These are phyloP conservation scores for Dicyrtoma fusca DNA, from an alignment of 2,888 invertebrate genomes.

Conservation along the genomic window DNA sequence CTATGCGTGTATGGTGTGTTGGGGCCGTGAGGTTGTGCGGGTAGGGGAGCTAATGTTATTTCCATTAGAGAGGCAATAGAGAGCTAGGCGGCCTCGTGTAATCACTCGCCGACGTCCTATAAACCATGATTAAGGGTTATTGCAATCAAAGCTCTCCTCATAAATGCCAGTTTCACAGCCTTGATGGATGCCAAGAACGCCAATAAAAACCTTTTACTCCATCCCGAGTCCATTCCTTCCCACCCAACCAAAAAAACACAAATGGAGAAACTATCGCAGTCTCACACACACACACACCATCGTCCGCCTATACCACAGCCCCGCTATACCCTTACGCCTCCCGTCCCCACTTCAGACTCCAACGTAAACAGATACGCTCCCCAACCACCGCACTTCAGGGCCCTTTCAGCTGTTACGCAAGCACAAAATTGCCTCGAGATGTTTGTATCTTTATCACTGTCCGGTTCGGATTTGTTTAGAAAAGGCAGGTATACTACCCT, in stretches of 20 bases:
- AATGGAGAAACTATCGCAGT: too few species aligned
- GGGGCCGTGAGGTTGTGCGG: slow-evolving; percentile 18
- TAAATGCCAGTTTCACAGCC: slow-evolving; percentile 39
- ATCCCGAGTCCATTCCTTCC: slow-evolving; percentile 11
- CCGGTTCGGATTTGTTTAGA: too few species aligned
- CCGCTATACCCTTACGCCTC: not conserved
- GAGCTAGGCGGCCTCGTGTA: slow-evolving; percentile 34
- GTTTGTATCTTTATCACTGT: too few species aligned
- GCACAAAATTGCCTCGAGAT: too few species aligned
- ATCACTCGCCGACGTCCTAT: slow-evolving; percentile 41
- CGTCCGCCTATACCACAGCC: not conserved
- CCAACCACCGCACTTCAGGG: too few species aligned
- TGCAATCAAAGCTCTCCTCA: slow-evolving; percentile 40
- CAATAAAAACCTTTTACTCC: slow-evolving; percentile 33
- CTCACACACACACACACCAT: not conserved
- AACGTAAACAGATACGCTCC: not conserved
- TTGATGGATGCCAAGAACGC: slow-evolving; percentile 35
- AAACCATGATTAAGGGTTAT: slow-evolving; percentile 43
- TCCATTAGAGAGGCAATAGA: slow-evolving; percentile 39
- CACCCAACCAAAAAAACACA: not conserved
- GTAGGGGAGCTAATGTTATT: slow-evolving; percentile 37
- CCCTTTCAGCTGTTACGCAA: too few species aligned
- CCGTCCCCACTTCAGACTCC: not conserved
- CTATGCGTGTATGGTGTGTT: too few species aligned
- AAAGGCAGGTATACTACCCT: too few species aligned